A percentile compares a stretch with the other conserved stretches of the same genome.
Evolutionary conservation across 2,797 vertebrate genomes (phyloP).

Genomic region (Myotis vivesi): DNA sequence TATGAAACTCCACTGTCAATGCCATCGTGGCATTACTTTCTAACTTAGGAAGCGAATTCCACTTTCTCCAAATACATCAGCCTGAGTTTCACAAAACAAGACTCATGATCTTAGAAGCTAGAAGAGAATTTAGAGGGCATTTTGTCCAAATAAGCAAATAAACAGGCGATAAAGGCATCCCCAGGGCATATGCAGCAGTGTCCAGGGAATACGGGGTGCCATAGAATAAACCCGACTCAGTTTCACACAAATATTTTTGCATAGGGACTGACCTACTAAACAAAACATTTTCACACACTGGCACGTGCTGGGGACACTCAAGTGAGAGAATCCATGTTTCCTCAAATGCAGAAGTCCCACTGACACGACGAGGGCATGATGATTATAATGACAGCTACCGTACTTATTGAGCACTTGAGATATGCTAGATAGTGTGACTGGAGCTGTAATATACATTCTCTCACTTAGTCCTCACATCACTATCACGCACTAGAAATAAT

Average conservation of each 20-base stretch:
- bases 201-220: background rate
- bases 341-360: background rate
- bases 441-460: background rate
- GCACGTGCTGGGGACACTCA: background rate
- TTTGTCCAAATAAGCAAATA: constrained; percentile 23
- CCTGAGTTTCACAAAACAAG: background rate
- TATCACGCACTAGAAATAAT: background rate
- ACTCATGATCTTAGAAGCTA: background rate
- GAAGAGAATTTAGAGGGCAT: background rate
- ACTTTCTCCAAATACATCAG: constrained; percentile 11
- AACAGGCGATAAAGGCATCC: background rate
- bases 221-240: background rate
- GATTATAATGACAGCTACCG: background rate
- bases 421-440: background rate
- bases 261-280: background rate
- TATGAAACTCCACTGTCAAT: background rate
- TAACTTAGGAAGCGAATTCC: constrained; percentile 28
- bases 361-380: background rate
- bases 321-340: background rate
- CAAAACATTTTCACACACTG: background rate
- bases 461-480: background rate
- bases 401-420: background rate
- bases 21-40: background rate
- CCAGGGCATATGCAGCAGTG: background rate
- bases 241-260: constrained; percentile 29